Percentiles rank a stretch among this genome's conserved stretches.
Evolutionary conservation across 2,888 invertebrate genomes (phyloP).

Genomic region (Drosophila suboccidentalis): DNA sequence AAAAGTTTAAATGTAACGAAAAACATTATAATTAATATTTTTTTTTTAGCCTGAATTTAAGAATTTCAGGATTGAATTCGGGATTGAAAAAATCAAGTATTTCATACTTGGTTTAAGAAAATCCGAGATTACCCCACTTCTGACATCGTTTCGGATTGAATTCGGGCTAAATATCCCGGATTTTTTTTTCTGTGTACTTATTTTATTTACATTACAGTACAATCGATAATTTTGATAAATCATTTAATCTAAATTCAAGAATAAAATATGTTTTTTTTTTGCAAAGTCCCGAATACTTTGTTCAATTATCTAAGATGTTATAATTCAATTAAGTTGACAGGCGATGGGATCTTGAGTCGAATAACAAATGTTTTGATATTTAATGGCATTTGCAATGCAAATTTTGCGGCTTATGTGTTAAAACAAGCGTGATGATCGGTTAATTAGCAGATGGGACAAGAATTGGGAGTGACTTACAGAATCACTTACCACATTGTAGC

Average conservation of each 20-base stretch:
- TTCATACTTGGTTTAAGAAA: too few species aligned
- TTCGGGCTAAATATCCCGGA: too few species aligned
- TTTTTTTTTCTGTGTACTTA: too few species aligned
- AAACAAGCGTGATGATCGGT: constrained; percentile 13
- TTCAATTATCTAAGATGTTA: constrained; percentile 8
- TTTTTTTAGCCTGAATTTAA: too few species aligned
- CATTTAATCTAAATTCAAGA: background rate
- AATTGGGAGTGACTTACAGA: background rate
- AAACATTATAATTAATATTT: too few species aligned
- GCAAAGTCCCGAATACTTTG: background rate
- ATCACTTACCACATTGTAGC: constrained; percentile 77
- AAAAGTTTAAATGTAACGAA: too few species aligned
- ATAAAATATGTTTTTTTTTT: constrained; percentile 19
- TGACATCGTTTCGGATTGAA: too few species aligned
- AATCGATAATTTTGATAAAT: too few species aligned
- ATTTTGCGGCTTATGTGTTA: constrained; percentile 12
- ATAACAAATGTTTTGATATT: constrained; percentile 19
- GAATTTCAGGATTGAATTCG: too few species aligned
- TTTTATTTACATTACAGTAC: too few species aligned
- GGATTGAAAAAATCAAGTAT: too few species aligned
- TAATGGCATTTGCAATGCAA: constrained; percentile 46
- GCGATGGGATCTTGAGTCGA: constrained; percentile 1
- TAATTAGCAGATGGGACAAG: constrained; percentile 13
- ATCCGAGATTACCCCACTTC: too few species aligned
- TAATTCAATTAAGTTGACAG: constrained; percentile 31